These are phyloP conservation scores for Tympanoctomys barrerae DNA, from an alignment of 2,797 vertebrate genomes.

Conservation along the genomic window DNA sequence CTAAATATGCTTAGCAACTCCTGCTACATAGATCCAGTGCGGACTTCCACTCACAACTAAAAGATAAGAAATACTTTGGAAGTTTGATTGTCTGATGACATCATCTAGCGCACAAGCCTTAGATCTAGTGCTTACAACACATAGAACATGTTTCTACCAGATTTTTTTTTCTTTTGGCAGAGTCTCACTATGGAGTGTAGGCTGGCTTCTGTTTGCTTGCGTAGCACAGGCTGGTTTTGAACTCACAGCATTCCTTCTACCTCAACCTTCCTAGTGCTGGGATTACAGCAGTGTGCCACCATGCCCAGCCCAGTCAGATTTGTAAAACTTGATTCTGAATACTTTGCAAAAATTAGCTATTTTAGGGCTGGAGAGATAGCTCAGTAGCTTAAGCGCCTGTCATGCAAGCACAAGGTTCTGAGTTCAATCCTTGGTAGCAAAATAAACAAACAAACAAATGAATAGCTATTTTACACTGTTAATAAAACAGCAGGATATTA, in stretches of 20 bases:
- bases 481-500: not conserved
- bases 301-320: not conserved
- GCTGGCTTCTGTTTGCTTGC: not conserved
- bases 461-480: not conserved
- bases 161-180: not conserved
- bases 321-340: slow-evolving; percentile 21
- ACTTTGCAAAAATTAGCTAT: not conserved
- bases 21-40: slow-evolving; percentile 25
- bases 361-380: not conserved
- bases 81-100: not conserved
- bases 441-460: too few relatives aligned
- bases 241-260: not conserved
- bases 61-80: slow-evolving; percentile 29
- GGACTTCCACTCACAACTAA: not conserved
- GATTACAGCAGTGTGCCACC: not conserved
- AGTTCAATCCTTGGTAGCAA: too few relatives aligned
- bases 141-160: not conserved
- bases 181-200: not conserved
- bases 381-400: too few relatives aligned
- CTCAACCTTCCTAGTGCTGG: too few relatives aligned
- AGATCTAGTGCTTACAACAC: not conserved
- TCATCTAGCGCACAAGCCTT: not conserved
- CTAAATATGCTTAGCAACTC: not conserved
- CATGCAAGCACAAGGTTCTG: too few relatives aligned
- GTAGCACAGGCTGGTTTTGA: not conserved